Conservation (phyloP, 2,797 vertebrate species). For the Brachymystax lenok region DNA sequence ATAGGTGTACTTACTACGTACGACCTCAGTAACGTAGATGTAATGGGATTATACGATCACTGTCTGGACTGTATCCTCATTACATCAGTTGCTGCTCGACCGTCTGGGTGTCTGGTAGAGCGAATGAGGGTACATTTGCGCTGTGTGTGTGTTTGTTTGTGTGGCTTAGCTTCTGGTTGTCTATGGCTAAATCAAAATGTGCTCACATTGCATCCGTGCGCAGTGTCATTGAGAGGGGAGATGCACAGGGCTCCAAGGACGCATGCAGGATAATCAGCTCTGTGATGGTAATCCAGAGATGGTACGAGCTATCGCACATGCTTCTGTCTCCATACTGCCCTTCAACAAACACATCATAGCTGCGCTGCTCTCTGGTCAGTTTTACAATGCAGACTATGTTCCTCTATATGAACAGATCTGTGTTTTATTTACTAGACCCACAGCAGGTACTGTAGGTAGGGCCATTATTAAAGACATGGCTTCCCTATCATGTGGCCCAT, state of each 20-base stretch:
- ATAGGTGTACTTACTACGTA: constrained; percentile 7
- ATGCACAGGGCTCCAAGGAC: neutral
- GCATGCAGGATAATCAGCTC: neutral
- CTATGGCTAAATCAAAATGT: neutral
- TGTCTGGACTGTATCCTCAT: neutral
- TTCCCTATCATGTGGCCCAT: neutral
- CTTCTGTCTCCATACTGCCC: neutral
- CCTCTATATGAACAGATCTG: neutral
- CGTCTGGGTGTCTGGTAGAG: constrained; percentile 2
- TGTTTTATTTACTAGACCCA: neutral
- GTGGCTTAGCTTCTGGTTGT: neutral
- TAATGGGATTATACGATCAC: neutral
- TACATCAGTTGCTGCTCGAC: neutral
- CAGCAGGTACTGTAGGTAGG: neutral
- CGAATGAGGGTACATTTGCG: neutral
- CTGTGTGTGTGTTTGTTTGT: constrained; percentile 2
- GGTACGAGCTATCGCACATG: neutral
- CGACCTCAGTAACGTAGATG: neutral
- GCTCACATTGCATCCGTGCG: neutral
- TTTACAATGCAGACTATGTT: neutral
- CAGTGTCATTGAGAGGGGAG: constrained; percentile 2
- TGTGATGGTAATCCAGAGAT: neutral
- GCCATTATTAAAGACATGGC: neutral
- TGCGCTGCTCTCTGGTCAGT: neutral
- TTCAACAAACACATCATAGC: neutral